Conservation (phyloP, 2,888 invertebrate genomes). For the Mallateleia sp. region DNA sequence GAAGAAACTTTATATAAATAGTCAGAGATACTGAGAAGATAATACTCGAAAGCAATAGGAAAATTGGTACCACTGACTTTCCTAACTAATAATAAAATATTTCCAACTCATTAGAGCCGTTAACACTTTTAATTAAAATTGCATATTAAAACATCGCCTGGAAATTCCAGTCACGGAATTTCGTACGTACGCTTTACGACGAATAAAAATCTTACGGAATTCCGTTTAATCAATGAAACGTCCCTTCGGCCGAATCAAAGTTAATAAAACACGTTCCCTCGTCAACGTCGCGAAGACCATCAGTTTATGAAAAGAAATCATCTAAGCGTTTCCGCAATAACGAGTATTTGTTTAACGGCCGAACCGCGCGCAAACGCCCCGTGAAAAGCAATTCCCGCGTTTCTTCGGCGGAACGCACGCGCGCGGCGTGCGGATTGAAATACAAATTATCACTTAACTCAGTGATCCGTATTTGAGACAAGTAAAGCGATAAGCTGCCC, state of each 20-base stretch:
- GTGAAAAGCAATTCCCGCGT: background rate
- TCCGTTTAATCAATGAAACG: background rate
- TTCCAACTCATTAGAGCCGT: no score
- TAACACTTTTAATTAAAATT: background rate
- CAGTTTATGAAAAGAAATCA: no score
- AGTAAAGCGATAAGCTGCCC: constrained; percentile 44
- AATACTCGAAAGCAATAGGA: no score
- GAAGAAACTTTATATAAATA: no score
- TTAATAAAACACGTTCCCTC: background rate
- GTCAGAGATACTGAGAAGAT: no score
- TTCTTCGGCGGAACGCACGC: constrained; percentile 16
- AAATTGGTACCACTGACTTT: no score
- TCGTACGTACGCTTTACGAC: background rate
- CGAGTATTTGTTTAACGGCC: no score
- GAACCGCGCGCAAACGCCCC: background rate
- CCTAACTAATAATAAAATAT: no score
- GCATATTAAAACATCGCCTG: background rate
- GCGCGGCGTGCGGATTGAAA: constrained; percentile 40
- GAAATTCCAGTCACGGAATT: background rate
- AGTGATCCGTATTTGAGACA: constrained; percentile 51
- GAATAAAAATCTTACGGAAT: background rate
- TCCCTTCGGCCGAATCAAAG: background rate
- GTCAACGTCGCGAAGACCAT: no score
- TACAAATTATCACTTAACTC: constrained; percentile 48
- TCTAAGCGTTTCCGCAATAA: no score